These are phyloP conservation scores for Rhadina sibilatrix DNA, from an alignment of 2,113 vertebrate genomes.

Conservation along the genomic window DNA sequence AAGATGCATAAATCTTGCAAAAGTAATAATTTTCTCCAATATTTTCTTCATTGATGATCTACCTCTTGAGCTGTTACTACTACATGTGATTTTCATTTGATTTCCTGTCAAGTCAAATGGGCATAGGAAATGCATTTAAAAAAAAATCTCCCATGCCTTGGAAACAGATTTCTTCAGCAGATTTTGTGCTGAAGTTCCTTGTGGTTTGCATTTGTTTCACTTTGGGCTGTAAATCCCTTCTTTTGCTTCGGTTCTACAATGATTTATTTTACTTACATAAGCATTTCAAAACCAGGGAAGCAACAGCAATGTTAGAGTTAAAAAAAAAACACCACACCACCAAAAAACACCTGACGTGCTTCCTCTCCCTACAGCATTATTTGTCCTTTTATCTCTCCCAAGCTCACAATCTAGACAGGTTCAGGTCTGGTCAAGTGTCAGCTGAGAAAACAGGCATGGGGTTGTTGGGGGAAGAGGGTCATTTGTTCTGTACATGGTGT, in stretches of 20 bases:
- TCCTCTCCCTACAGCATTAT: neutral
- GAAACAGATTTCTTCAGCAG: neutral
- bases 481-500: neutral
- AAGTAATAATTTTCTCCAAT: conserved; percentile 54
- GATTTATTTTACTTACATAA: neutral
- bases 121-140: neutral
- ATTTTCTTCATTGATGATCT: conserved; percentile 61
- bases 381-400: neutral
- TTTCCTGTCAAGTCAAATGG: neutral
- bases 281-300: neutral
- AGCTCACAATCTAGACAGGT: neutral
- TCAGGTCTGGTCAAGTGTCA: neutral
- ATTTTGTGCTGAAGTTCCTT: neutral
- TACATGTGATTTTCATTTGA: conserved; percentile 9
- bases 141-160: neutral
- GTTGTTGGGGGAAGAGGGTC: neutral
- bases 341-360: neutral
- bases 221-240: neutral
- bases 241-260: neutral
- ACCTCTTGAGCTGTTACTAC: neutral
- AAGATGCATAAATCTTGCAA: conserved; percentile 38
- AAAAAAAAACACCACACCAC: neutral
- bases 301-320: neutral
- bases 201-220: neutral
- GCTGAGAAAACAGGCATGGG: neutral